Percentiles rank a stretch among this genome's conserved stretches.
Conservation (phyloP, 2,113 vertebrate species). For the Nothocercus julius region DNA sequence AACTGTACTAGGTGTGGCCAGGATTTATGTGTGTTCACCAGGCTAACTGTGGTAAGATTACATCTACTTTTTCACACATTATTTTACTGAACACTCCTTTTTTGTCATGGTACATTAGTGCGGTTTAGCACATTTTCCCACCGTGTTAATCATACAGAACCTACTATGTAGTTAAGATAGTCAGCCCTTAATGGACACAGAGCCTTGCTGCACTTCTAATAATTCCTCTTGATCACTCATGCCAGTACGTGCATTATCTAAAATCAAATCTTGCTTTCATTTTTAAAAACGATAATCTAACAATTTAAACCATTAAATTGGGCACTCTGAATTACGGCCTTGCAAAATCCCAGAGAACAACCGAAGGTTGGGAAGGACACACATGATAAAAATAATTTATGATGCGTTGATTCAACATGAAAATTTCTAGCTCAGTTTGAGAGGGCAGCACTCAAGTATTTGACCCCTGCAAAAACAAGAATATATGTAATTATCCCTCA, state of each 20-base stretch:
- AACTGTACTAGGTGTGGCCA: not conserved
- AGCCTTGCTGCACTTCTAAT: conserved; percentile 14
- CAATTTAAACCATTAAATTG: not conserved
- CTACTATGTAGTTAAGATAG: not conserved
- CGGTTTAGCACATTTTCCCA: conserved; percentile 40
- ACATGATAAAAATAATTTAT: not conserved
- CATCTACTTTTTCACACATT: not conserved
- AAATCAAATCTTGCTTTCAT: not conserved
- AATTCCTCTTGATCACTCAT: not conserved
- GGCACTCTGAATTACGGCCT: not conserved
- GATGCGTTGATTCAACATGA: not conserved
- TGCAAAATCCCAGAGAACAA: conserved; percentile 5
- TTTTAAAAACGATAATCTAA: conserved; percentile 31
- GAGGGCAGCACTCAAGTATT: not conserved
- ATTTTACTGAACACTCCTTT: not conserved
- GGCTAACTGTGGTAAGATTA: not conserved
- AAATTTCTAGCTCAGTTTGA: not conserved
- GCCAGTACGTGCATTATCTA: conserved; percentile 30
- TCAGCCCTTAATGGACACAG: conserved; percentile 34
- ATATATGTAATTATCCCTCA: not conserved
- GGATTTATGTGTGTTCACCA: not conserved
- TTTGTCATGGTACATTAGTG: not conserved
- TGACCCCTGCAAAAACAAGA: not conserved
- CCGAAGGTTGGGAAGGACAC: not conserved
- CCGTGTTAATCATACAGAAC: not conserved